Conservation (phyloP, 2,113 vertebrate species). For the Podiceps cristatus region DNA sequence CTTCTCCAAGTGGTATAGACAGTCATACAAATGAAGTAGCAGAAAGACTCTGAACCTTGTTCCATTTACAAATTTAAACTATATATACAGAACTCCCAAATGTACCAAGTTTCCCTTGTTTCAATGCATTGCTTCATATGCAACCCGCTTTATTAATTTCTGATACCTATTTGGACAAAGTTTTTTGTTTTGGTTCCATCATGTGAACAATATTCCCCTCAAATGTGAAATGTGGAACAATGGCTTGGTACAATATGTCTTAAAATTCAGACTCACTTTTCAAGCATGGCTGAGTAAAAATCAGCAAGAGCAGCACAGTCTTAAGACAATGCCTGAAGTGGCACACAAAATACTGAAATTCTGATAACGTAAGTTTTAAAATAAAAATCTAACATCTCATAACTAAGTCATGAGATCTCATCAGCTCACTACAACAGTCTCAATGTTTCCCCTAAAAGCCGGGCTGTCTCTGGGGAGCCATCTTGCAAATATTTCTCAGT, state of each 20-base stretch:
- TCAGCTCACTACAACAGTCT: conserved; percentile 7
- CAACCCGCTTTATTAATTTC: neutral
- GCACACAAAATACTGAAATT: neutral
- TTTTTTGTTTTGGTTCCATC: neutral
- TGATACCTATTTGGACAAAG: neutral
- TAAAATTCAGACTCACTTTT: neutral
- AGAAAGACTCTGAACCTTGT: rapidly evolving
- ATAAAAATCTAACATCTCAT: conserved; percentile 42
- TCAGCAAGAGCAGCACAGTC: neutral
- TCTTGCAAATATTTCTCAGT: conserved; percentile 35
- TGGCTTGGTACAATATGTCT: rapidly evolving
- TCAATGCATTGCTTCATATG: neutral
- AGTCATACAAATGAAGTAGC: neutral
- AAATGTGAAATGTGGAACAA: neutral
- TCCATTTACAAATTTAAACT: neutral
- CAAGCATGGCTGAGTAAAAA: neutral
- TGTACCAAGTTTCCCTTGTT: neutral
- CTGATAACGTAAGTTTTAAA: neutral
- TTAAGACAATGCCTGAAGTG: neutral
- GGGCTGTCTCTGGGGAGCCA: conserved; percentile 25
- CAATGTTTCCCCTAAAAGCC: neutral
- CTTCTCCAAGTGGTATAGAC: neutral
- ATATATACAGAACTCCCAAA: neutral
- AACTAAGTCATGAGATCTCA: conserved; percentile 38
- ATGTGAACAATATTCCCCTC: neutral